Conservation (phyloP, 2,797 vertebrate genomes). For the Benthosema pterotum region DNA sequence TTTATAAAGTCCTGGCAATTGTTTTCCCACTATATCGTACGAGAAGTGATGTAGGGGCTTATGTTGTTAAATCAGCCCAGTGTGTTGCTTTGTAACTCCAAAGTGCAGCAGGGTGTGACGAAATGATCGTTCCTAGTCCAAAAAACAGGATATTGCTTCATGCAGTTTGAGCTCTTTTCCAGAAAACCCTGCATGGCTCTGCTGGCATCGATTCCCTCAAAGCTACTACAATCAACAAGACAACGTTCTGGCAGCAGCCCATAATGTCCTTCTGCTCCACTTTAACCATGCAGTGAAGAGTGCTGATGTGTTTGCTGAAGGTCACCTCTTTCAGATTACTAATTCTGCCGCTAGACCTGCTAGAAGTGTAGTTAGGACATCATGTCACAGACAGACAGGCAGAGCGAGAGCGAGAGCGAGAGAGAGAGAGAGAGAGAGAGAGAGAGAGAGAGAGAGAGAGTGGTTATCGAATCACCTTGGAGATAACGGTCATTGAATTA, state of each 20-base stretch:
- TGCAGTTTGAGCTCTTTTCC: conserved; percentile 19
- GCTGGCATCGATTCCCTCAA: conserved; percentile 15
- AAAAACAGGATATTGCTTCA: conserved; percentile 49
- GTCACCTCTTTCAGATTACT: not conserved
- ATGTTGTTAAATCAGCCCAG: not conserved
- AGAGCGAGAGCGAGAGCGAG: no score
- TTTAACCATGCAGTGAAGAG: conserved; percentile 6
- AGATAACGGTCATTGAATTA: not conserved
- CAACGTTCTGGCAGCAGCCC: conserved; percentile 1
- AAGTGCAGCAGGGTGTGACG: conserved; percentile 18
- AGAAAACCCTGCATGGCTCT: conserved; percentile 15
- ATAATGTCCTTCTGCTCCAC: not conserved
- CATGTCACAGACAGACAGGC: no score
- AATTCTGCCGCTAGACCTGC: not conserved
- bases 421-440: no score
- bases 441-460: no score
- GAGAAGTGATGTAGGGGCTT: no score
- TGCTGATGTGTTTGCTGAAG: not conserved
- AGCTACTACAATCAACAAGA: conserved; percentile 13
- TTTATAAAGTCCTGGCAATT: no score
- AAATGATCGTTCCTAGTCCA: conserved; percentile 26
- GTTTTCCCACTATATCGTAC: no score
- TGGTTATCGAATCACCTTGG: not conserved
- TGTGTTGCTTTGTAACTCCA: not conserved
- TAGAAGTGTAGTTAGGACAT: conserved; percentile 9